Evolutionary conservation across 2,888 invertebrate species (phyloP).

Genomic region (Rhamphomyia laevipes): DNA sequence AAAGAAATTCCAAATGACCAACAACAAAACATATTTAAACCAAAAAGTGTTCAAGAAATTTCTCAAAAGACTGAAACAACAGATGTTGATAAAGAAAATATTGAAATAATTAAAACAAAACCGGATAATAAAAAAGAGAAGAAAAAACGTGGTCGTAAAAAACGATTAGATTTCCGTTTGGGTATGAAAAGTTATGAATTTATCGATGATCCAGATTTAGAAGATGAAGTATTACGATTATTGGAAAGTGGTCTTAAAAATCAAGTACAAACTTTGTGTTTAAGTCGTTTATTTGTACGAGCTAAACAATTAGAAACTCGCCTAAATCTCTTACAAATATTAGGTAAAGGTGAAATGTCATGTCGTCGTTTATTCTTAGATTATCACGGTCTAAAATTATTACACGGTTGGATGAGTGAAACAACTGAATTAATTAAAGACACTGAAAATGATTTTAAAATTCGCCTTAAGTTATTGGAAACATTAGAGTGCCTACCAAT

Average conservation of each 20-base stretch:
- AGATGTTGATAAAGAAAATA: constrained; percentile 6
- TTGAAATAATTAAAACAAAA: constrained; percentile 1
- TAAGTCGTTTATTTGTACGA: constrained; percentile 86
- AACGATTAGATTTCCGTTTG: constrained; percentile 12
- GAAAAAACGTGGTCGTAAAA: constrained; percentile 14
- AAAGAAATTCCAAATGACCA: constrained; percentile 13
- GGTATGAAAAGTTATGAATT: constrained; percentile 38
- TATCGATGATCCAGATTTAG: constrained; percentile 56
- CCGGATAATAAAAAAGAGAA: constrained; percentile 26
- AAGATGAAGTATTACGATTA: constrained; percentile 79
- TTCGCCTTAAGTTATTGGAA: constrained; percentile 61
- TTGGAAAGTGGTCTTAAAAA: constrained; percentile 71
- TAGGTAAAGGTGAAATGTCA: constrained; percentile 68
- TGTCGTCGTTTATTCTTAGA: constrained; percentile 80
- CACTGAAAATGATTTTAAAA: constrained; percentile 20
- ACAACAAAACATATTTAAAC: constrained; percentile 2
- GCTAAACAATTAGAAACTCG: constrained; percentile 73
- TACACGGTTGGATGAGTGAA: constrained; percentile 90
- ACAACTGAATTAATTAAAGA: constrained; percentile 7
- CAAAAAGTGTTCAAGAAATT: not conserved
- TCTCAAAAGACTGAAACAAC: not conserved
- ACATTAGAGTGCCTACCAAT: constrained; percentile 80
- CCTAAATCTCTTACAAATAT: constrained; percentile 59
- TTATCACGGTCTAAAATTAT: constrained; percentile 80
- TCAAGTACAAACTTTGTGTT: constrained; percentile 75